A percentile compares a stretch with the other conserved stretches of the same genome.
Conservation (phyloP, 2,888 invertebrate species). For the Bellardia bayeri region DNA sequence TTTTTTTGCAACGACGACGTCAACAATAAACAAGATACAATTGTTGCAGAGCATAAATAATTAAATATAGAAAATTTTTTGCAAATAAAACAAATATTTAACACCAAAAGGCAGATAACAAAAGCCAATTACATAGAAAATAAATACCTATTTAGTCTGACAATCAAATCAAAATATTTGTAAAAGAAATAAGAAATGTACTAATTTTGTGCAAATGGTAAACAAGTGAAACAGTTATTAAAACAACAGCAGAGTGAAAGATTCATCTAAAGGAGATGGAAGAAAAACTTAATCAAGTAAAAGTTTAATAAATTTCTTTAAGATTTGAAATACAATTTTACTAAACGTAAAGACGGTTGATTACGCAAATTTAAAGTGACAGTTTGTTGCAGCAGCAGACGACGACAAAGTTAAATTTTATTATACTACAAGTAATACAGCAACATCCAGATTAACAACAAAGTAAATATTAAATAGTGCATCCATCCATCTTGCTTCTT, state of each 20-base stretch:
- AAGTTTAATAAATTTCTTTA: background rate
- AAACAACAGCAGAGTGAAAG: slow-evolving; percentile 2
- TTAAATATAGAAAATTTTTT: slow-evolving; percentile 47
- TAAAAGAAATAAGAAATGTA: slow-evolving; percentile 19
- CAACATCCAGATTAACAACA: slow-evolving; percentile 23
- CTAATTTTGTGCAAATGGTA: background rate
- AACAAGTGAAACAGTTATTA: slow-evolving; percentile 19
- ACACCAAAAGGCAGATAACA: slow-evolving; percentile 37
- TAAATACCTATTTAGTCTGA: slow-evolving; percentile 16
- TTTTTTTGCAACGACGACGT: slow-evolving; percentile 26
- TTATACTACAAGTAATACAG: slow-evolving; percentile 45
- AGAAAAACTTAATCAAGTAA: background rate
- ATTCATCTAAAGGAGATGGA: background rate
- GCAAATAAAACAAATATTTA: slow-evolving; percentile 40
- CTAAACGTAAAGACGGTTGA: slow-evolving; percentile 52
- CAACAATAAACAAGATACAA: slow-evolving; percentile 36
- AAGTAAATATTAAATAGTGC: slow-evolving; percentile 54
- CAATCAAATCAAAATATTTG: background rate
- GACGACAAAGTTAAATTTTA: slow-evolving; percentile 10
- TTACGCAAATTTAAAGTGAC: slow-evolving; percentile 76
- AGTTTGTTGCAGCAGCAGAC: slow-evolving; percentile 55
- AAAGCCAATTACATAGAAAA: slow-evolving; percentile 7
- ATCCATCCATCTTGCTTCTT: background rate
- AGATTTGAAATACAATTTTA: background rate
- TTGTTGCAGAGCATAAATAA: slow-evolving; percentile 28